phyloP scores from a whole-genome alignment of 2,113 vertebrate species.

The Rana temporaria region DNA sequence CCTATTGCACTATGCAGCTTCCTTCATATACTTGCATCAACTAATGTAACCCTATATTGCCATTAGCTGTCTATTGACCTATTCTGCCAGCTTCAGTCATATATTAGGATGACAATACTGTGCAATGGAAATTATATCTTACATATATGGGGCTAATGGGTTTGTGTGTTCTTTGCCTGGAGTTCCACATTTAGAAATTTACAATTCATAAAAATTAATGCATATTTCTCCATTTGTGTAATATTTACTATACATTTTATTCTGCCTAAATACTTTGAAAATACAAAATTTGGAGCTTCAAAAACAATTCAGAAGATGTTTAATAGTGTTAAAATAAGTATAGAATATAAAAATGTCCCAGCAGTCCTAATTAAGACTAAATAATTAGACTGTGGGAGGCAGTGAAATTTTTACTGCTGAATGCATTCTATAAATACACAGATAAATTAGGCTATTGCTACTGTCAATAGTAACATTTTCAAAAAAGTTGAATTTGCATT shows the following conservation, averaged over 20 bases:
- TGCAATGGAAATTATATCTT: no score
- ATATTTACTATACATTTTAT: conserved; percentile 32
- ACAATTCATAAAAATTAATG: not conserved
- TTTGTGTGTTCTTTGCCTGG: no score
- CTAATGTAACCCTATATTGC: no score
- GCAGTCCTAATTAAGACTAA: conserved; percentile 55
- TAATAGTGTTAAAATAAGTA: conserved; percentile 46
- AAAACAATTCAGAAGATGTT: conserved; percentile 42
- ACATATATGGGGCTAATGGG: no score
- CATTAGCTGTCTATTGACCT: no score
- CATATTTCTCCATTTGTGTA: not conserved
- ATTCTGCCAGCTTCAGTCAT: no score
- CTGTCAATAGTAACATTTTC: conserved; percentile 46
- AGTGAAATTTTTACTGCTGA: conserved; percentile 51
- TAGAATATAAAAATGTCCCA: conserved; percentile 51
- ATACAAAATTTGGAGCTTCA: conserved; percentile 19
- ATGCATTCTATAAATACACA: conserved; percentile 56
- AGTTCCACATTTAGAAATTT: not conserved
- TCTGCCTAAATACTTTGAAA: not conserved
- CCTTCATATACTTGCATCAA: no score
- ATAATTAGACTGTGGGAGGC: conserved; percentile 54
- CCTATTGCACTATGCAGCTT: no score
- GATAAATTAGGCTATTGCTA: conserved; percentile 39
- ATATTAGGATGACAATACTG: no score
- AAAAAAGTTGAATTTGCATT: conserved; percentile 41